A percentile compares a stretch with the other conserved stretches of the same genome.
phyloP scores from a whole-genome alignment of 2,113 vertebrate species.

The Dinomys branickii region DNA sequence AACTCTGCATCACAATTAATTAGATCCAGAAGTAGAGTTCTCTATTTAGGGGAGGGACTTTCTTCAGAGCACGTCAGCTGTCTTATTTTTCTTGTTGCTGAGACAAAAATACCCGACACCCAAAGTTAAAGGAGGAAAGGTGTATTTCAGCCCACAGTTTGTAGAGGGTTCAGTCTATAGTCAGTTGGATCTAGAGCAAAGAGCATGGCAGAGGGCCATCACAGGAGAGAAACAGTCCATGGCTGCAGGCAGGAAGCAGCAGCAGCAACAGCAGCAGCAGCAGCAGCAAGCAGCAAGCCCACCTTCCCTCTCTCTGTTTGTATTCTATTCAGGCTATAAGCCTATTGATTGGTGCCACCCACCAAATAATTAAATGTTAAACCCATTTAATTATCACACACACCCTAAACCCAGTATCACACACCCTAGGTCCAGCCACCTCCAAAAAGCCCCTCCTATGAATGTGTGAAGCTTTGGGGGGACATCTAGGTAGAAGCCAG shows the following conservation, averaged over 20 bases:
- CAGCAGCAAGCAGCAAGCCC: not conserved
- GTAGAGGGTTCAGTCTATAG: not conserved
- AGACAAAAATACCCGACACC: not conserved
- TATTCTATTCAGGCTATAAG: not conserved
- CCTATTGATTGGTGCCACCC: not conserved
- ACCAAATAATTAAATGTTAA: not conserved
- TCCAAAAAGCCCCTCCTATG: not conserved
- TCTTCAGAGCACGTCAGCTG: slow-evolving; percentile 5
- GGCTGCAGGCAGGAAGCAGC: not conserved
- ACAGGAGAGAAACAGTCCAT: not conserved
- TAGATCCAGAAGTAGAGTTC: not conserved
- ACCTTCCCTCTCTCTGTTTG: not conserved
- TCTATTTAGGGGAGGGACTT: not conserved
- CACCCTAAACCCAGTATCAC: not conserved
- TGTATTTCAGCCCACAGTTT: not conserved
- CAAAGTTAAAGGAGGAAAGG: not conserved
- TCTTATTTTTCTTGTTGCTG: not conserved
- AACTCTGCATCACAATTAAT: slow-evolving; percentile 1
- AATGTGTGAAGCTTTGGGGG: not conserved
- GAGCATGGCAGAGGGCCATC: not conserved
- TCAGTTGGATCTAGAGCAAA: not conserved
- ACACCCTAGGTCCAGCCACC: not conserved
- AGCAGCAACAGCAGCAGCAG: not conserved
- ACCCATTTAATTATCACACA: not conserved
- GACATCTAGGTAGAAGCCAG: not conserved